Evolutionary conservation across 2,113 vertebrate species (phyloP), one percentile per base, ranked within the genome.

Genomic region (Centrocercus urophasianus): DNA sequence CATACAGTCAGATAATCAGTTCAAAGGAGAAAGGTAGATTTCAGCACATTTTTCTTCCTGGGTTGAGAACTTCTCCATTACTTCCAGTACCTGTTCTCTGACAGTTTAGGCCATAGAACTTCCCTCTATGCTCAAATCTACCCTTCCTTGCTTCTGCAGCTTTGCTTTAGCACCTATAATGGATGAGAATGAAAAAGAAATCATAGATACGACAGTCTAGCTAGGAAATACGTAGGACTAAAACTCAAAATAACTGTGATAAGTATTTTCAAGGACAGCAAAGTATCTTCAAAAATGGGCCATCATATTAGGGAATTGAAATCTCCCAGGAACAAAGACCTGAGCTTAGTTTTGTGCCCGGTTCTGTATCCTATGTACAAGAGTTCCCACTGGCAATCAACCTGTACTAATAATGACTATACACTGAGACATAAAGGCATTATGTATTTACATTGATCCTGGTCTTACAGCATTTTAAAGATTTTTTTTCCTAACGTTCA

Each of bases 221-320:
- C 76, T 84, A 48, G 40, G 38, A 24, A 88, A 75, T 56, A 67
- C 48, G 66, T 47, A 89, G 56, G 76, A 69, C 9, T 77, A 60
- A 70, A 81, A 60, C 25, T 93, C 52, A 77, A 89, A 85, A 90
- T 91, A 86, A 86, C 25, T 57, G 56, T 69, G 75, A 56, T 91
- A 91, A 93, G 72, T 86, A 86, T 64, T 84, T 93, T 84, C 88
- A 95, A 96, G 80, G 86, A 69, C 77, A 84, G 5, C 22, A 90
- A 92, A 83, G 43, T n/a, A 71, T 61, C 38, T 88, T 81, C 77
- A 19, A 72, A 90, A 75, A 42, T 17, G 6, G 61, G 71, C 65
- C 25, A 61, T 72, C 43, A 20, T 45, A 14, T 40, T 47, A 43
- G 19, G 88, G 20, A 50, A 36, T 34, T 65, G 65, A 75, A 81